phyloP scores from a whole-genome alignment of 2,888 invertebrate genomes.

The Campaea margaritaria region DNA sequence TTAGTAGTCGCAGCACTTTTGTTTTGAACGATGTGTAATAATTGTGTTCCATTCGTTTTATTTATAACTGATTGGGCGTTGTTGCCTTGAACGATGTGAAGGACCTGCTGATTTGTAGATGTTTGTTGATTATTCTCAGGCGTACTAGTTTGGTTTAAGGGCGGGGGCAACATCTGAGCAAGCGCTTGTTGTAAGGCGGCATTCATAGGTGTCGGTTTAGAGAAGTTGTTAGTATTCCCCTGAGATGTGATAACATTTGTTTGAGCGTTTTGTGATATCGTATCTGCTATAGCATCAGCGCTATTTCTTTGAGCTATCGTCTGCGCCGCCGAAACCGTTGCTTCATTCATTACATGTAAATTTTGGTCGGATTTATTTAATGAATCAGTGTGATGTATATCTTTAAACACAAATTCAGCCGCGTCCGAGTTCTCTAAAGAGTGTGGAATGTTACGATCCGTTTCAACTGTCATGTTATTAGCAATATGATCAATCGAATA shows the following conservation, averaged over 20 bases:
- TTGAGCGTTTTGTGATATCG: slow-evolving; percentile 81
- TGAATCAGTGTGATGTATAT: slow-evolving; percentile 12
- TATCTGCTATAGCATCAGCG: slow-evolving; percentile 76
- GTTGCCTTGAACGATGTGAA: slow-evolving; percentile 81
- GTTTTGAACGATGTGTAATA: slow-evolving; percentile 80
- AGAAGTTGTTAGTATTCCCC: slow-evolving; percentile 57
- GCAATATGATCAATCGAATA: slow-evolving; percentile 21
- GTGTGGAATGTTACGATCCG: slow-evolving; percentile 21
- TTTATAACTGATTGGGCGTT: slow-evolving; percentile 73
- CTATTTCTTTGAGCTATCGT: slow-evolving; percentile 54
- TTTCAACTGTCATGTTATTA: slow-evolving; percentile 13
- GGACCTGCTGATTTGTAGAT: slow-evolving; percentile 66
- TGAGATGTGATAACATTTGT: slow-evolving; percentile 58
- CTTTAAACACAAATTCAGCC: slow-evolving; percentile 10
- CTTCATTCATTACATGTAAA: slow-evolving; percentile 79
- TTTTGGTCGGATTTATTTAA: slow-evolving; percentile 74
- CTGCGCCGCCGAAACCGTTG: slow-evolving; percentile 69
- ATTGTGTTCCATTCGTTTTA: slow-evolving; percentile 68
- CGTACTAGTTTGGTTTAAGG: slow-evolving; percentile 67
- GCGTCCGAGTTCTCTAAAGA: slow-evolving; percentile 22
- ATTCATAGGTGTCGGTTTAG: slow-evolving; percentile 72
- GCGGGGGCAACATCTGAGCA: slow-evolving; percentile 78
- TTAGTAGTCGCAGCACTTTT: slow-evolving; percentile 61
- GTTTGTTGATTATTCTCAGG: slow-evolving; percentile 60
- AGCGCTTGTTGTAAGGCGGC: slow-evolving; percentile 79